A percentile compares a stretch with the other conserved stretches of the same genome.
These are phyloP conservation scores for Trochalopteron elliotii DNA, from an alignment of 2,113 vertebrate species.

Conservation along the genomic window DNA sequence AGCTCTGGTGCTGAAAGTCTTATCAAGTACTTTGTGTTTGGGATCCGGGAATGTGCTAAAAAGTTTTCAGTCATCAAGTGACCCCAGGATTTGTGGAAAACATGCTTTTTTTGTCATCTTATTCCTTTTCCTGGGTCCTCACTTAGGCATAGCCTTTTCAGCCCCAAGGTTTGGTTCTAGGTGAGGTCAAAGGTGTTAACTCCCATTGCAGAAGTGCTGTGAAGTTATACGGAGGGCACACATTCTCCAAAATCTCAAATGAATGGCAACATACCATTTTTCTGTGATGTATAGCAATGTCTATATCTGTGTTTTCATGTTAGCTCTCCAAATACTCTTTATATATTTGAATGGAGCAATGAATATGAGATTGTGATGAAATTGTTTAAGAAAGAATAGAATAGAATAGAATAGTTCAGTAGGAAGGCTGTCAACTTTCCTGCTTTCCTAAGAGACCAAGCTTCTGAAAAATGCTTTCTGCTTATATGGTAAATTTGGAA, in stretches of 20 bases:
- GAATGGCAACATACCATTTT: background rate
- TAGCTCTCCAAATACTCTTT: background rate
- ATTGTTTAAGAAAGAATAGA: background rate
- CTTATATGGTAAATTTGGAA: background rate
- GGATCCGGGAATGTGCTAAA: background rate
- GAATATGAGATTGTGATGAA: background rate
- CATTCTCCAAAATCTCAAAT: background rate
- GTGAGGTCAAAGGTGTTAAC: background rate
- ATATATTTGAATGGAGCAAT: background rate
- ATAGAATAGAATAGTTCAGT: background rate
- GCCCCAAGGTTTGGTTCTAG: background rate
- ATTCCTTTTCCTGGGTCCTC: background rate
- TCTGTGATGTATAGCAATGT: background rate
- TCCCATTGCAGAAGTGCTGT: background rate
- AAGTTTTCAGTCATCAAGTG: background rate
- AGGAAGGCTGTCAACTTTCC: background rate
- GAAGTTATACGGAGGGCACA: fast-evolving
- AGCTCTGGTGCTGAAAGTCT: background rate
- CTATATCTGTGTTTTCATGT: background rate
- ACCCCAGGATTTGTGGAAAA: background rate
- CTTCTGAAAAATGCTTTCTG: background rate
- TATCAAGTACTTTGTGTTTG: background rate
- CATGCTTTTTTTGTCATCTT: background rate
- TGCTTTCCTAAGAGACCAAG: background rate
- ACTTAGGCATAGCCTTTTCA: background rate